Base-by-base conservation (phyloP, 30 jellyfish, hydroid and myxozoan genomes). In the Aurelia sp. region DNA sequence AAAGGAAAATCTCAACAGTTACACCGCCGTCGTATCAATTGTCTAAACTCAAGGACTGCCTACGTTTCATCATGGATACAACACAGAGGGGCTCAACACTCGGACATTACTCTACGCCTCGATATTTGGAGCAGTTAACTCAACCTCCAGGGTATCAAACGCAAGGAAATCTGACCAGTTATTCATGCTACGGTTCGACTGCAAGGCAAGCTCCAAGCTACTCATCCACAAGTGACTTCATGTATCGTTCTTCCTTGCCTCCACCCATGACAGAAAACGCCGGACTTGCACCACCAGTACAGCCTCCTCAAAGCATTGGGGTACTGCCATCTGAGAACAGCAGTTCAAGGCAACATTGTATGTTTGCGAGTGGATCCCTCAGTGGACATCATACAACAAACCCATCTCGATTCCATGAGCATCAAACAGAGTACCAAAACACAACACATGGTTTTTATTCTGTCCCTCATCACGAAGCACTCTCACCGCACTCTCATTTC, bases 301-400 rank as follows among this genome's bases (percentile, higher is more conserved):
- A 67, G n/a, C 67, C 98, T 13, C 97, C 82, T 35, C 97, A 94
- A 53, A 71, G 78, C 81, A 59, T 84, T 16, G 79, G 92, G 19
- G 41, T 77, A 35, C 33, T 91, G 76, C 85, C 92, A 30, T 71
- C 93, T 8, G 99, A 96, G 67, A 96, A 84, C 78, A 77, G 96
- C 50, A 90, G 88, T 61, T 85, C 97, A n/a, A 72, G 99, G 62
- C 97, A 97, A 48, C 99, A 96, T 61, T 96, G 99, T 51, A 96
- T 96, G 99, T 90, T 90, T 68, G 98, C 96, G 13, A 74, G 97
- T 72, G 96, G 97, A 13, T 67, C 95, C 8, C 41, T 90, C 70
- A 78, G 72, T 57, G 87, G 87, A 13, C 89, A 72, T 27, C 97
- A 90, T 40, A 80, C 82, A 24, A 59, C 91, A 50, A 92, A 75